Evolutionary conservation across 2,113 vertebrate species (phyloP).

Genomic region (Anseranas semipalmata): DNA sequence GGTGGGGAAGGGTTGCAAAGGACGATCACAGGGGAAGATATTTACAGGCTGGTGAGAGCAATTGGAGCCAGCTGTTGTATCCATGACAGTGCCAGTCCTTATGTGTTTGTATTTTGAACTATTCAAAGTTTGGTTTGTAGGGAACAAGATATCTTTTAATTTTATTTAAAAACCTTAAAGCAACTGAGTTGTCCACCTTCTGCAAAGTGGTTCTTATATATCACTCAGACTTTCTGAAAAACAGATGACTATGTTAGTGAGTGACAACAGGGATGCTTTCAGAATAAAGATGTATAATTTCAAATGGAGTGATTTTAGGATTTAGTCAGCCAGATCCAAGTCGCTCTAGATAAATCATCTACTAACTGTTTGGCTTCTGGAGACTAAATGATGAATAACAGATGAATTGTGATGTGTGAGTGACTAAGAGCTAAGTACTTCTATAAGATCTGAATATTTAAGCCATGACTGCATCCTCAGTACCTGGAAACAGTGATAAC

Average conservation of each 20-base stretch:
- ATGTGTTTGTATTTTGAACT: neutral
- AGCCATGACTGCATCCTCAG: neutral
- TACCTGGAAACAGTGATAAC: neutral
- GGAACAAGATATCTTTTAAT: neutral
- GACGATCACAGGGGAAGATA: neutral
- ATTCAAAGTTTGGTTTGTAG: neutral
- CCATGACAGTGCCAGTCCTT: neutral
- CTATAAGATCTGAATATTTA: slow-evolving; percentile 29
- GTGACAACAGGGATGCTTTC: neutral
- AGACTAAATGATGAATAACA: slow-evolving; percentile 15
- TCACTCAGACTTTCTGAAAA: neutral
- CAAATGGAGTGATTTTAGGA: neutral
- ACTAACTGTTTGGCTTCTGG: neutral
- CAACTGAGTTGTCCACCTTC: neutral
- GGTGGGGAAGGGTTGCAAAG: neutral
- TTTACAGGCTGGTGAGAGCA: neutral
- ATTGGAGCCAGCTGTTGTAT: neutral
- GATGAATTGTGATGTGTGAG: neutral
- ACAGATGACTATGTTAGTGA: neutral
- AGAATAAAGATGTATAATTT: neutral
- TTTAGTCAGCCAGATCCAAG: neutral
- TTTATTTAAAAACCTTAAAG: neutral
- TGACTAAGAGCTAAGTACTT: neutral
- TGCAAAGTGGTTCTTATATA: neutral
- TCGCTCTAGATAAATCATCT: neutral